Conservation (phyloP, 1,140 invertebrate species). For the Chironomus tepperi region DNA sequence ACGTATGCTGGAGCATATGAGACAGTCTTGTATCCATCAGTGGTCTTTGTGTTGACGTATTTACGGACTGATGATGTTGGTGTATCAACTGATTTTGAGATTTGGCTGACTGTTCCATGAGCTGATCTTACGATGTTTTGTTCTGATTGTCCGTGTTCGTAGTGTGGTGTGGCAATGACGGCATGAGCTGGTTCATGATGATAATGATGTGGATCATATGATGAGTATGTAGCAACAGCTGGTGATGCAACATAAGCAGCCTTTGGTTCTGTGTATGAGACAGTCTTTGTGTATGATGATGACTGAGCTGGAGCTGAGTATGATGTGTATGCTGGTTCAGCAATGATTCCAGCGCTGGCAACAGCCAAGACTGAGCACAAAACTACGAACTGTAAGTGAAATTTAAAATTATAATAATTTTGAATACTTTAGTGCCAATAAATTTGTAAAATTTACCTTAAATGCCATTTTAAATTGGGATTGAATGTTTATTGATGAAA, state of each 20-base stretch:
- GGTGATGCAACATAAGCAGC: constrained; percentile 27
- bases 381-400: constrained; percentile 32
- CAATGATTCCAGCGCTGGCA: constrained; percentile 39
- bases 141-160: constrained; percentile 45
- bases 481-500: background rate
- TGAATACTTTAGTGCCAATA: background rate
- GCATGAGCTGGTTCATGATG: constrained; percentile 33
- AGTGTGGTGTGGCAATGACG: constrained; percentile 40
- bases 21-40: constrained; percentile 41
- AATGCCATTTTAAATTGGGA: background rate
- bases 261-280: constrained; percentile 27
- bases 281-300: constrained; percentile 26
- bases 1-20: background rate
- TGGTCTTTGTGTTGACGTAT: constrained; percentile 49
- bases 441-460: background rate
- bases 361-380: constrained; percentile 41
- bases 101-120: constrained; percentile 49
- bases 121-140: constrained; percentile 48
- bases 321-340: constrained; percentile 30
- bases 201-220: constrained; percentile 26
- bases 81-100: constrained; percentile 52
- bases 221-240: constrained; percentile 31
- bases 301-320: constrained; percentile 25
- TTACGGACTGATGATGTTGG: constrained; percentile 55
- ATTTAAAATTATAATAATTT: background rate